A percentile compares a stretch with the other conserved stretches of the same genome.
phyloP scores from a whole-genome alignment of 2,797 vertebrate genomes.

The Hyperoplus immaculatus region DNA sequence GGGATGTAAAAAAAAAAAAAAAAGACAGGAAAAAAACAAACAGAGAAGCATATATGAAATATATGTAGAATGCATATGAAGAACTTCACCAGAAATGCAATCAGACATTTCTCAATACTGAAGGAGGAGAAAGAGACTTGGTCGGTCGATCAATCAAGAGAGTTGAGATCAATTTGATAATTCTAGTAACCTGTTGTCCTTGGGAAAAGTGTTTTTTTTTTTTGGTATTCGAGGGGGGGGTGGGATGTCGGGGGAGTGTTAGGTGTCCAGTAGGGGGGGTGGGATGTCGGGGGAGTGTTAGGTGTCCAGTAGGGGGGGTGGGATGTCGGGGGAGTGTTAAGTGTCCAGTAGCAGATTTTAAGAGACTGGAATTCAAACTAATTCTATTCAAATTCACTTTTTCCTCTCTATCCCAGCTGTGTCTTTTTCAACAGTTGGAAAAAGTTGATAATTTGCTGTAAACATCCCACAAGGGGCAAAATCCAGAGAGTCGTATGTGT shows the following conservation, averaged over 20 bases:
- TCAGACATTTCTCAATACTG: slow-evolving; percentile 64
- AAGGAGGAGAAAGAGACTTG: slow-evolving; percentile 64
- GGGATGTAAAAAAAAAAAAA: slow-evolving; percentile 63
- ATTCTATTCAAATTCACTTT: slow-evolving; percentile 57
- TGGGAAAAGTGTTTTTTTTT: slow-evolving; percentile 48
- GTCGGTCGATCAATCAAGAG: slow-evolving; percentile 71
- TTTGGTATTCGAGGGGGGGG: slow-evolving; percentile 15
- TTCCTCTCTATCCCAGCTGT: slow-evolving; percentile 51
- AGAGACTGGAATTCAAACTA: slow-evolving; percentile 59
- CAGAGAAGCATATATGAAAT: slow-evolving; percentile 68
- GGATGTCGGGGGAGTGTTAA: slow-evolving; percentile 68
- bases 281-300: slow-evolving; percentile 66
- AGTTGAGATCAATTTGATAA: slow-evolving; percentile 56
- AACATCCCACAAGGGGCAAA: slow-evolving; percentile 41
- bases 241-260: slow-evolving; percentile 65
- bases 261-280: slow-evolving; percentile 51
- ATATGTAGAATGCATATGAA: slow-evolving; percentile 78
- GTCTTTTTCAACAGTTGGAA: slow-evolving; percentile 50
- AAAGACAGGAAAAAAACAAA: slow-evolving; percentile 13
- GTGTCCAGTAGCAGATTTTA: slow-evolving; percentile 65
- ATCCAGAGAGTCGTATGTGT: slow-evolving; percentile 53
- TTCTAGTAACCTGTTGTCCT: slow-evolving; percentile 47
- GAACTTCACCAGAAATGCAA: slow-evolving; percentile 67
- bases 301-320: slow-evolving; percentile 50
- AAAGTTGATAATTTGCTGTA: slow-evolving; percentile 36